A percentile compares a stretch with the other conserved stretches of the same genome.
Evolutionary conservation across 2,888 invertebrate species (phyloP).

Genomic region (Melanotus villosus): DNA sequence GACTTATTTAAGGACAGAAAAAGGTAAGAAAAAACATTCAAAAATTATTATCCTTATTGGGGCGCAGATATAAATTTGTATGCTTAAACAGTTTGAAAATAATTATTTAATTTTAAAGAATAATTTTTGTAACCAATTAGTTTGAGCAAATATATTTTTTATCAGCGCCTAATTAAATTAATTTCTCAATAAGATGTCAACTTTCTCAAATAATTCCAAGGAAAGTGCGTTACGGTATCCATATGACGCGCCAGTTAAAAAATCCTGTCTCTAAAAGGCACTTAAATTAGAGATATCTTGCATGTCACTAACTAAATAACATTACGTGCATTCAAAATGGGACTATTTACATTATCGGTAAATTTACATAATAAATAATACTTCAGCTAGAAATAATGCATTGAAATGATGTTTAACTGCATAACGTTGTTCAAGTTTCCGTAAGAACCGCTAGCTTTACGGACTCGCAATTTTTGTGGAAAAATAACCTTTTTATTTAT

Average conservation of each 20-base stretch:
- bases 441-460: constrained; percentile 3
- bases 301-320: background rate
- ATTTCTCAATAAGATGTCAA: background rate
- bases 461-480: background rate
- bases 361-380: too few species aligned
- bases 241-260: constrained; percentile 3
- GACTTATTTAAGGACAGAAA: too few species aligned
- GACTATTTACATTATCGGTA: too few species aligned
- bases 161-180: background rate
- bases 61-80: too few species aligned
- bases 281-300: background rate
- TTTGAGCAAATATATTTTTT: background rate
- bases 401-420: background rate
- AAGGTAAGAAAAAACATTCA: too few species aligned
- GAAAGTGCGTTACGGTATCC: constrained; percentile 12
- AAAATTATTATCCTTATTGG: too few species aligned
- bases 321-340: too few species aligned
- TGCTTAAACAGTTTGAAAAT: background rate
- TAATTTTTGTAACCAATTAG: background rate
- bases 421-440: background rate
- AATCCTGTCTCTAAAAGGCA: background rate
- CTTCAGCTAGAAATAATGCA: background rate
- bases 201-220: constrained; percentile 19
- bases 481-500: background rate
- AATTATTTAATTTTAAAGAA: background rate